Percentiles rank a stretch among this genome's conserved stretches.
These are phyloP conservation scores for Galeopterus variegatus DNA, from an alignment of 2,113 vertebrate species.

Conservation along the genomic window DNA sequence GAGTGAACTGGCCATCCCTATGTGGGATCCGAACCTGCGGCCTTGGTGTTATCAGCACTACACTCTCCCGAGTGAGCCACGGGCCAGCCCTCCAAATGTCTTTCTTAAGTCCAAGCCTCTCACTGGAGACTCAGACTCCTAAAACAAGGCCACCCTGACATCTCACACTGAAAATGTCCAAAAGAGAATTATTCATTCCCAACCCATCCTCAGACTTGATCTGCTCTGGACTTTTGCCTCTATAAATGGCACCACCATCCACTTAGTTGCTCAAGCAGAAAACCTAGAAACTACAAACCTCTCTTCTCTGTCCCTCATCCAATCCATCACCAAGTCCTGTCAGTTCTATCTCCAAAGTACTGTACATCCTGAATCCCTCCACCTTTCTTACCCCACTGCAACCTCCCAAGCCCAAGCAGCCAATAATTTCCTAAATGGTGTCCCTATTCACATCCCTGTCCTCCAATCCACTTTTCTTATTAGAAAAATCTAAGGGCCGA, in stretches of 20 bases:
- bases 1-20: no score
- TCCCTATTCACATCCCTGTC: slow-evolving; percentile 4
- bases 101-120: slow-evolving; percentile 13
- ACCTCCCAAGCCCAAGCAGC: background rate
- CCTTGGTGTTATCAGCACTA: no score
- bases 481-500: background rate
- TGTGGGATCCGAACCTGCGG: no score
- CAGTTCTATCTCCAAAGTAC: background rate
- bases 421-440: background rate
- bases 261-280: background rate
- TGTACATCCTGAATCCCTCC: background rate
- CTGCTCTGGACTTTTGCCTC: background rate
- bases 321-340: background rate
- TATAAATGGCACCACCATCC: background rate
- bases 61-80: no score
- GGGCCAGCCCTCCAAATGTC: background rate
- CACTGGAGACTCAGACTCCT: background rate
- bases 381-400: background rate
- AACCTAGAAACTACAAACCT: slow-evolving; percentile 2
- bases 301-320: background rate
- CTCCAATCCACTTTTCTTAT: background rate
- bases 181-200: background rate
- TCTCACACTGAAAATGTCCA: background rate
- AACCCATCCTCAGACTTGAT: background rate
- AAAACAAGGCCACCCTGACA: background rate